Evolutionary conservation across 2,113 vertebrate genomes (phyloP).

Genomic region (Condylura cristata): DNA sequence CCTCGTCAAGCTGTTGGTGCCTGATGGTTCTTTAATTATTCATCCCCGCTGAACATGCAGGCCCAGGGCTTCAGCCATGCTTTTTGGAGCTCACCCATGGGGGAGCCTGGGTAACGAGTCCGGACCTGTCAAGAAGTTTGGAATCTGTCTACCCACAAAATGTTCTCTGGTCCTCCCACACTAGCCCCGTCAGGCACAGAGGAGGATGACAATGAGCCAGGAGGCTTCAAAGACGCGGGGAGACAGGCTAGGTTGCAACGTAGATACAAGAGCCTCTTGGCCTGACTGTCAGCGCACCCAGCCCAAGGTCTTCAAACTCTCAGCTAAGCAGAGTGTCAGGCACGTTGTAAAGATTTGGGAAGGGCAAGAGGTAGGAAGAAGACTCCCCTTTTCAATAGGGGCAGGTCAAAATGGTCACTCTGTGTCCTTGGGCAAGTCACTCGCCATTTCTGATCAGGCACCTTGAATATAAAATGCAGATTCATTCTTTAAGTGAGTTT

Average conservation of each 20-base stretch:
- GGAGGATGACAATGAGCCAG: neutral
- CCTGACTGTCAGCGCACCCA: neutral
- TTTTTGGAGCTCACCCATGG: constrained; percentile 34
- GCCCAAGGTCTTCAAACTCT: neutral
- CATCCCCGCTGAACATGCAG: neutral
- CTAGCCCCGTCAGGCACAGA: neutral
- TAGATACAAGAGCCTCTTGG: neutral
- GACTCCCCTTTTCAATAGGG: neutral
- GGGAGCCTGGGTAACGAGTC: constrained; percentile 63
- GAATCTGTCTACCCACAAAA: constrained; percentile 64
- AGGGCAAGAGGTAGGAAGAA: neutral
- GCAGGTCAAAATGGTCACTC: neutral
- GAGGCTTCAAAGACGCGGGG: neutral
- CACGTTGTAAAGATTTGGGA: neutral
- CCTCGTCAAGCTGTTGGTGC: constrained; percentile 31
- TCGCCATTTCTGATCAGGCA: neutral
- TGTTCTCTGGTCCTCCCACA: constrained; percentile 66
- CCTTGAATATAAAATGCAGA: neutral
- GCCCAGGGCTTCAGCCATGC: constrained; percentile 47
- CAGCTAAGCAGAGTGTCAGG: neutral
- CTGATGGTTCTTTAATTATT: constrained; percentile 67
- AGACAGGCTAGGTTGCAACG: neutral
- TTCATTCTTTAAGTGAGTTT: neutral
- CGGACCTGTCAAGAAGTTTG: constrained; percentile 69
- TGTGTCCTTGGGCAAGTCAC: neutral